These are phyloP conservation scores for Lepus americanus DNA, from an alignment of 2,113 vertebrate species.

Conservation along the genomic window DNA sequence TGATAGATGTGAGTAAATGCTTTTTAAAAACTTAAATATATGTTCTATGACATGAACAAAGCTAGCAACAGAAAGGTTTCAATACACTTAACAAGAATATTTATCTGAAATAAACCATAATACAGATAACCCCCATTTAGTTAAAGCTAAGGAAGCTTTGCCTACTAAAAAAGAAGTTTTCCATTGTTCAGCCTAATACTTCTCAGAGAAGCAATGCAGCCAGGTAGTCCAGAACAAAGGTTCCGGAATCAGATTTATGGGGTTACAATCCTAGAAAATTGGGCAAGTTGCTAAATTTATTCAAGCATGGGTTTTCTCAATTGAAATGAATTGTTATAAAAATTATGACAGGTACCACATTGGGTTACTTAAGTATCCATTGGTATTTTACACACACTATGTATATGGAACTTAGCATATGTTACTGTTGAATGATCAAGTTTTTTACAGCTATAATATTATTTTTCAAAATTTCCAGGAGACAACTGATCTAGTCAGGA, in stretches of 20 bases:
- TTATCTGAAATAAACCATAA: not conserved
- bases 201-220: not conserved
- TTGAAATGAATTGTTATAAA: not conserved
- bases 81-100: not conserved
- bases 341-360: not conserved
- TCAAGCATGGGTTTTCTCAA: not conserved
- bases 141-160: not conserved
- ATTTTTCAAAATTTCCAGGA: constrained; percentile 5
- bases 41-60: not conserved
- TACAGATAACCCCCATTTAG: not conserved
- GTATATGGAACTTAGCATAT: not conserved
- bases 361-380: not conserved
- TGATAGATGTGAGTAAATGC: too few species aligned
- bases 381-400: not conserved
- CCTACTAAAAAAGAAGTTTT: not conserved
- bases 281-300: not conserved
- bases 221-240: not conserved
- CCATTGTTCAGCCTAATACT: not conserved
- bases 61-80: not conserved
- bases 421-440: not conserved
- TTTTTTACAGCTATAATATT: not conserved
- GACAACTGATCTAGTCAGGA: not conserved
- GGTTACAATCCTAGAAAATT: too few species aligned
- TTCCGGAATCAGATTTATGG: not conserved
- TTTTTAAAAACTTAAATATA: too few species aligned